Base-by-base conservation (phyloP, 2,797 vertebrate species). In the Eulemur coronatus region DNA sequence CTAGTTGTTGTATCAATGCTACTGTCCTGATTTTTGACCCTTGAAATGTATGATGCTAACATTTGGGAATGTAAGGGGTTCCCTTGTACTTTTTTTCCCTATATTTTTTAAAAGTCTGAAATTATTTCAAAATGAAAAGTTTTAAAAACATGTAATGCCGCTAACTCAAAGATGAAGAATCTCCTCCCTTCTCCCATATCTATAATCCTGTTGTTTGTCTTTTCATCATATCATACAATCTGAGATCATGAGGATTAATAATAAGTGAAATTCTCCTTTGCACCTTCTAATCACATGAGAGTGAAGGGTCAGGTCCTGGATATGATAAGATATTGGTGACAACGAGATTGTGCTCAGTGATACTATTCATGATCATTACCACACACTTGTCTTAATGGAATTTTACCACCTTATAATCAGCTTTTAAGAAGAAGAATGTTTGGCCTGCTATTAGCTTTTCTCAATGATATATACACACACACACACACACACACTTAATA, bases 281-380 rank as follows among this genome's bases (percentile, higher is more conserved):
- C 5, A 2, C 5, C 24, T 79, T n/a, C 65, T 65, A 41, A 75
- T 46, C 35, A 35, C 22, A 9, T 30, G 35, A 72, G 52, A 63
- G 43, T 3, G 2, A 28, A 35, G 5, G 15, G 22, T 30, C 22
- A 50, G 61, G 75, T 2, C n/a, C n/a, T 48, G 1, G 11, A 22
- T 1, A 15, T 57, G 38, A 6, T 2, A 20, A 5, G 52, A 38
- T 7, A 26, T 55, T 55, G 2, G 11, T 63, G 48, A 14, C 0
- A 1, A 2, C 0, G 1, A 20, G 22, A 11, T n/a, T 50, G 10
- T 28, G 28, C 63, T 46, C 82, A 6, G 33, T 5, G 67, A 46
- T 15, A 24, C 43, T 26, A 11, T 65, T 57, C 22, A 4, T 22
- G 57, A 22, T 72, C 63, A 30, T 14, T 28, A 0, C 20, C 38